Conservation (phyloP, 2,888 invertebrate species). For the Yponomeuta cagnagella region DNA sequence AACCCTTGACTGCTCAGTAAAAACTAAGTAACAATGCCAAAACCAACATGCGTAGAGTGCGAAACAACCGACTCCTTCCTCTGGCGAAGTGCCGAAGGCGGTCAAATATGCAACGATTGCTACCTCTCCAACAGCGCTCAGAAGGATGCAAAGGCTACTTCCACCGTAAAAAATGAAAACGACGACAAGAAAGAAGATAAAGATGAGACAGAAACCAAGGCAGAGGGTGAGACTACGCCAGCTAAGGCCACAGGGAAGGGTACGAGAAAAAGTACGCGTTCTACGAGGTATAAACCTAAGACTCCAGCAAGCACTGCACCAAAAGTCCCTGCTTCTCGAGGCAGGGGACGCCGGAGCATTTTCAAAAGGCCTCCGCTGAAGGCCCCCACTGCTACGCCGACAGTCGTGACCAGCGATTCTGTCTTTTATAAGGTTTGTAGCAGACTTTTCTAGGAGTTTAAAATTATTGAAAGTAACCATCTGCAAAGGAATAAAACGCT, state of each 20-base stretch:
- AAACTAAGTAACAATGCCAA: conserved; percentile 55
- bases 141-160: conserved; percentile 45
- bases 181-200: conserved; percentile 51
- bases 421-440: conserved; percentile 81
- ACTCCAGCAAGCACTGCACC: conserved; percentile 42
- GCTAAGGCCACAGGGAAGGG: conserved; percentile 69
- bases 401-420: conserved; percentile 86
- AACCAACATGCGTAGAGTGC: conserved; percentile 82
- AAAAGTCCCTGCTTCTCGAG: conserved; percentile 71
- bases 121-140: conserved; percentile 64
- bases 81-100: conserved; percentile 85
- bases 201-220: conserved; percentile 39
- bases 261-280: conserved; percentile 77
- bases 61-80: conserved; percentile 80
- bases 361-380: conserved; percentile 88
- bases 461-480: not conserved
- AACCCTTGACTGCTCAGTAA: not conserved
- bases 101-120: conserved; percentile 86
- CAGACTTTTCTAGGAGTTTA: not conserved
- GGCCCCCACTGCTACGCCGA: conserved; percentile 87
- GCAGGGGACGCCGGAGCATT: conserved; percentile 84
- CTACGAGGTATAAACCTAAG: conserved; percentile 73
- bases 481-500: no score
- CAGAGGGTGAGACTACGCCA: conserved; percentile 54
- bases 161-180: conserved; percentile 41